A percentile compares a stretch with the other conserved stretches of the same genome.
Evolutionary conservation across 2,888 invertebrate genomes (phyloP).

Genomic region (Drosophila formosana): DNA sequence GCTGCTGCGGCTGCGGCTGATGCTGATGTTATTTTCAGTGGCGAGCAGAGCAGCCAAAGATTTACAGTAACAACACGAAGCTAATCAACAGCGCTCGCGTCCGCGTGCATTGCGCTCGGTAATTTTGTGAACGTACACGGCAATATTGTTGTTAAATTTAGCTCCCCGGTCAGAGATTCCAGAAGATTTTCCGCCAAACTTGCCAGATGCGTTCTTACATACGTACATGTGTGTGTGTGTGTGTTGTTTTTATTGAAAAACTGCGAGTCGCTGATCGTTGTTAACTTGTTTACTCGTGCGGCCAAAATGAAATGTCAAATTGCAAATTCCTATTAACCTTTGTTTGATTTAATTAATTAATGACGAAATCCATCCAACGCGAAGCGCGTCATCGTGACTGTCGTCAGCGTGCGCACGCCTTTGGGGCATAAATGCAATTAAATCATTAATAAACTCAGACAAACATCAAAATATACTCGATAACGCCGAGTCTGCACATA

Average conservation of each 20-base stretch:
- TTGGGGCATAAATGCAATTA: conserved; percentile 73
- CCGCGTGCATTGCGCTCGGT: conserved; percentile 73
- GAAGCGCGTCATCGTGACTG: conserved; percentile 60
- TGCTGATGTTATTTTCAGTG: conserved; percentile 74
- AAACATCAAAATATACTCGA: conserved; percentile 63
- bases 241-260: conserved; percentile 13
- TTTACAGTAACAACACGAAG: conserved; percentile 79
- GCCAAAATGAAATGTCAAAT: conserved; percentile 55
- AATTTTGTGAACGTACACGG: conserved; percentile 49
- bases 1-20: conserved; percentile 30
- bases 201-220: conserved; percentile 46
- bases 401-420: conserved; percentile 71
- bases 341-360: conserved; percentile 72
- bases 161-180: conserved; percentile 53
- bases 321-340: conserved; percentile 71
- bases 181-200: conserved; percentile 49
- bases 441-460: conserved; percentile 78
- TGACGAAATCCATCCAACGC: conserved; percentile 69
- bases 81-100: conserved; percentile 69
- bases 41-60: conserved; percentile 64
- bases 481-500: conserved; percentile 30
- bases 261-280: conserved; percentile 38
- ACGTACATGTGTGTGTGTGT: conserved; percentile 7
- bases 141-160: conserved; percentile 72
- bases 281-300: conserved; percentile 29